These are phyloP conservation scores for Podarcis muralis DNA, from an alignment of 2,113 vertebrate genomes.

Conservation along the genomic window DNA sequence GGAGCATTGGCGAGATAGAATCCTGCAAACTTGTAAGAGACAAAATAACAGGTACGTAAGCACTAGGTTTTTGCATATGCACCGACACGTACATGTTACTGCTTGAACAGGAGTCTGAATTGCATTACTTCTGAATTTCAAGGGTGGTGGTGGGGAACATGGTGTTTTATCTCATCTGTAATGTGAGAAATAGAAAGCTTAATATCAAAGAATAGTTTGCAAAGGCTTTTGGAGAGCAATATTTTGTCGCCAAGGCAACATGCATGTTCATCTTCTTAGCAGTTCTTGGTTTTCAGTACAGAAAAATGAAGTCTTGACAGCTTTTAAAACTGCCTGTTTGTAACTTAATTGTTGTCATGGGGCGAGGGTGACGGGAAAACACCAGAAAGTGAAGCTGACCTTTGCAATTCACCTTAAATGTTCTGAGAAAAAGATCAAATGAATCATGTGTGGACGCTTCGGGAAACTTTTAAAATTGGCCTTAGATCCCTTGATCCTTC, in stretches of 20 bases:
- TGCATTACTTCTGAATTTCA: neutral
- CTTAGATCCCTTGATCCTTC: neutral
- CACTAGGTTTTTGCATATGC: neutral
- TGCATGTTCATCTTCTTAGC: neutral
- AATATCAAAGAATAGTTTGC: neutral
- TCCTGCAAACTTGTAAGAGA: constrained; percentile 98
- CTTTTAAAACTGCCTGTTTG: neutral
- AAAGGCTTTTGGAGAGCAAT: neutral
- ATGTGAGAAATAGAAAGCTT: neutral
- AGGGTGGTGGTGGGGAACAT: neutral
- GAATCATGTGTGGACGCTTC: neutral
- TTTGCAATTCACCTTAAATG: neutral
- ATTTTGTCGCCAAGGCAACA: neutral
- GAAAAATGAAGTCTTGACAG: neutral
- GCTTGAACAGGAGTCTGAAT: neutral
- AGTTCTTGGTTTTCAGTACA: neutral
- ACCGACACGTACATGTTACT: neutral
- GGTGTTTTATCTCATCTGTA: neutral
- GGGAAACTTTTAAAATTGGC: neutral
- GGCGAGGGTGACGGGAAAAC: neutral
- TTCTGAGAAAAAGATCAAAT: neutral
- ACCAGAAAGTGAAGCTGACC: neutral
- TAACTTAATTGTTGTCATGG: neutral
- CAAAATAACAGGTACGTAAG: constrained; percentile 93
- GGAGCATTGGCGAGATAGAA: constrained; percentile 96